Base-by-base conservation (phyloP, 2,113 vertebrate species). In the Camelus bactrianus region DNA sequence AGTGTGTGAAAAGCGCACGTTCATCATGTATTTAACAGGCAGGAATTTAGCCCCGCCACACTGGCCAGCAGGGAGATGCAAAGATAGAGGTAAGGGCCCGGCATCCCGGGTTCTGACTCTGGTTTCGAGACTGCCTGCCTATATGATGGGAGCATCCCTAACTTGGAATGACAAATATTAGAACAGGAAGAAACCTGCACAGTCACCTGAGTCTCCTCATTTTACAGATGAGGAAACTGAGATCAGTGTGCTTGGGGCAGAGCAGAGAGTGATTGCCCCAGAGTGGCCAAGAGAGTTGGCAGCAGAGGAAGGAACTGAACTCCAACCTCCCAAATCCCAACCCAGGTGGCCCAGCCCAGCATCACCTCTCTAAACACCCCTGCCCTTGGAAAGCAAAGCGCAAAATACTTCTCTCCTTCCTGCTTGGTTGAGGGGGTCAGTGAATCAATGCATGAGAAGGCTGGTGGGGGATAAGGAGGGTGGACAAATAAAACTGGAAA, bases 181-280 rank as follows among this genome's bases (percentile, higher is more conserved):
- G 19, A 93, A 86, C 46, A 62, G n/a, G 14, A 92, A 87, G 79
- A 80, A 62, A 54, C 13, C 56, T 62, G 28, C 11, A 8, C 3
- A 38, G 32, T 46, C 50, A 46, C 62, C 70, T 26, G 7, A 16
- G n/a, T 79, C 28, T 69, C 32, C 50, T 60, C 77, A 12, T 70
- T 73, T 62, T 67, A 48, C 42, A 88, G 35, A 91, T 64, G 13
- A 90, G 46, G 15, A 96, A 82, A 93, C 28, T 42, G 82, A 89
- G 72, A 32, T 6, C 6, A 11, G 6, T 20, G 5, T 9, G 77
- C 38, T 20, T 14, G 14, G 2, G 26, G 8, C 1, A 2, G 4
- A n/a, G 32, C 16, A 48, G 42, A 6, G 1, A n/a, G 35, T 3
- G 28, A 73, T 20, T 48, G 11, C 22, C 24, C 70, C 65, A 72